Evolutionary conservation across 2,888 invertebrate genomes (phyloP).

Genomic region (Nemurella pictetii): DNA sequence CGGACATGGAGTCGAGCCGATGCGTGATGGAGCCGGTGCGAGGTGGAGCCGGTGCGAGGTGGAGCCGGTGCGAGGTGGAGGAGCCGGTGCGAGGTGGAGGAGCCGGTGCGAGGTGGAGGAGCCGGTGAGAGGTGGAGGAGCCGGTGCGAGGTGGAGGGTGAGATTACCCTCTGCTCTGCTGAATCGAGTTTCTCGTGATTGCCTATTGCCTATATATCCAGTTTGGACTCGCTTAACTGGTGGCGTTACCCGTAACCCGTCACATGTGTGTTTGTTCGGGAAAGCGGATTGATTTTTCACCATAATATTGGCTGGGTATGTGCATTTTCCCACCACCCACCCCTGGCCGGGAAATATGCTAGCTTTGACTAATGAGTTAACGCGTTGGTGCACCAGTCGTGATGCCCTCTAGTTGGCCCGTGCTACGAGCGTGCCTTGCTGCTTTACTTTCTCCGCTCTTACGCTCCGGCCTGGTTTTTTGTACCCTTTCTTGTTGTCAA

Average conservation of each 20-base stretch:
- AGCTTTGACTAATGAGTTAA: conserved; percentile 21
- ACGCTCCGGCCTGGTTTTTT: neutral
- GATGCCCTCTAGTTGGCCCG: neutral
- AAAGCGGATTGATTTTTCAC: conserved; percentile 14
- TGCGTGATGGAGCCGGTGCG: neutral
- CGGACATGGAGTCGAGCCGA: too few species aligned
- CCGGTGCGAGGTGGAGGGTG: neutral
- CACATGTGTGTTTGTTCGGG: neutral
- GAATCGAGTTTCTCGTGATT: conserved; percentile 19
- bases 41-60: neutral
- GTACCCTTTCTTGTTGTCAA: neutral
- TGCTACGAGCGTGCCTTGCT: neutral
- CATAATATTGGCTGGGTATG: conserved; percentile 16
- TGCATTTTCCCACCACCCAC: conserved; percentile 1
- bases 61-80: neutral
- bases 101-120: too few species aligned
- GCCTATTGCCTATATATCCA: conserved; percentile 3
- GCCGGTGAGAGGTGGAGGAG: neutral
- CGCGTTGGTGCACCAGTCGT: conserved; percentile 19
- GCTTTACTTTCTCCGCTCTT: neutral
- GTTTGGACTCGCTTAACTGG: neutral
- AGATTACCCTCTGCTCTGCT: neutral
- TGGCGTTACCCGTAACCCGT: too few species aligned
- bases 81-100: neutral
- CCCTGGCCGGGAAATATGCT: neutral